These are phyloP conservation scores for Centruroides sculpturatus DNA, from an alignment of 1,140 invertebrate species.

Conservation along the genomic window DNA sequence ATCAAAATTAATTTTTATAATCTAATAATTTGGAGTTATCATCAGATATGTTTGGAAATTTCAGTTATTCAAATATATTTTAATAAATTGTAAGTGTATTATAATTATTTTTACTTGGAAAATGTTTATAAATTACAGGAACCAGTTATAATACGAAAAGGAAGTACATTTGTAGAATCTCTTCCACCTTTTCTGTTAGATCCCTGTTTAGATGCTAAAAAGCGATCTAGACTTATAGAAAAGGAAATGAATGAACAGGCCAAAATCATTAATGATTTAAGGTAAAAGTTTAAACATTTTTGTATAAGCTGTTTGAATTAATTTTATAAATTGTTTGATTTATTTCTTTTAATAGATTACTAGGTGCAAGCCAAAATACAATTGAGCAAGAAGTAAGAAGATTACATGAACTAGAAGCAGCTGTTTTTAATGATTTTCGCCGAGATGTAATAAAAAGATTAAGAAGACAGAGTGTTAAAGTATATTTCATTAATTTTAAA, in stretches of 20 bases:
- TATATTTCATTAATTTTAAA: slow-evolving; percentile 5
- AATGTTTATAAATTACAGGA: slow-evolving; percentile 6
- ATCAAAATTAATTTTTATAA: not conserved
- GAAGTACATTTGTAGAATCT: slow-evolving; percentile 56
- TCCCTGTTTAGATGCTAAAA: slow-evolving; percentile 66
- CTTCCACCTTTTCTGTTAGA: slow-evolving; percentile 75
- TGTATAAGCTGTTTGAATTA: not conserved
- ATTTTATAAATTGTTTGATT: not conserved
- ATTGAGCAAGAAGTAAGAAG: slow-evolving; percentile 81
- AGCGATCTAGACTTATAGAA: slow-evolving; percentile 82
- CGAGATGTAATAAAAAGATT: slow-evolving; percentile 78
- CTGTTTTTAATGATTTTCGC: slow-evolving; percentile 65
- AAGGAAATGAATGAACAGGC: slow-evolving; percentile 94
- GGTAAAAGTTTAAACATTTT: slow-evolving; percentile 25
- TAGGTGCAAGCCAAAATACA: slow-evolving; percentile 78
- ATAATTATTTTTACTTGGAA: not conserved
- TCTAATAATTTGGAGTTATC: not conserved
- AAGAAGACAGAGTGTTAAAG: slow-evolving; percentile 60
- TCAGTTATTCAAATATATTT: not conserved
- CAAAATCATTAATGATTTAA: slow-evolving; percentile 82
- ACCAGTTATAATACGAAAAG: slow-evolving; percentile 35
- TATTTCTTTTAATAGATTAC: slow-evolving; percentile 30
- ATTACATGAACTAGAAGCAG: slow-evolving; percentile 75
- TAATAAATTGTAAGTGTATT: not conserved
- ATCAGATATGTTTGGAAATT: not conserved